A percentile compares a stretch with the other conserved stretches of the same genome.
Conservation (phyloP, 2,797 vertebrate species). For the Hoplostethus atlanticus region DNA sequence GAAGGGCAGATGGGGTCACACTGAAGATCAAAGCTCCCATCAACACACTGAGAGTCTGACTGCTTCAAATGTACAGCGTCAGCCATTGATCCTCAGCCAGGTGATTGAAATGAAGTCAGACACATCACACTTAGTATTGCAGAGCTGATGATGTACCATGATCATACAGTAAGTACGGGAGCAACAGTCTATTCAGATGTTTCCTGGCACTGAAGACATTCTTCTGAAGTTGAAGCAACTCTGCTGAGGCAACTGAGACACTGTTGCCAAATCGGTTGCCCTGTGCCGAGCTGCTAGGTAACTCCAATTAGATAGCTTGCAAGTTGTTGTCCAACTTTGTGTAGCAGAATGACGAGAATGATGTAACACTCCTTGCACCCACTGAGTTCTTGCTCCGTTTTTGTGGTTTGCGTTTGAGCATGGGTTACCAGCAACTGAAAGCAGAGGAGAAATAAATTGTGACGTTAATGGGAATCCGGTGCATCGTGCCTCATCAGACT, state of each 20-base stretch:
- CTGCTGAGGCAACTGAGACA: too few relatives aligned
- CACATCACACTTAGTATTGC: neutral
- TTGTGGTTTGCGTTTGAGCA: conserved; percentile 12
- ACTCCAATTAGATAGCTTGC: neutral
- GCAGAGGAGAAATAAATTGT: conserved; percentile 1
- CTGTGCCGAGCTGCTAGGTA: too few relatives aligned
- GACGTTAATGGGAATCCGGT: conserved; percentile 33
- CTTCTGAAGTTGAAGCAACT: too few relatives aligned
- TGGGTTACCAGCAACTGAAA: conserved; percentile 8
- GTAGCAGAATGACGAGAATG: conserved; percentile 16
- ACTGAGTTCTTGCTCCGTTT: conserved; percentile 9
- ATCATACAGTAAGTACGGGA: neutral
- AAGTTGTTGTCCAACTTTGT: neutral
- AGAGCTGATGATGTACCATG: neutral
- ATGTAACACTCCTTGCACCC: conserved; percentile 6
- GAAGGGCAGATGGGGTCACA: conserved; percentile 33
- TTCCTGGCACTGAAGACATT: too few relatives aligned
- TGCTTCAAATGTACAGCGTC: conserved; percentile 17
- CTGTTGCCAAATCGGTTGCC: too few relatives aligned
- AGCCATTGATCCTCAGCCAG: neutral
- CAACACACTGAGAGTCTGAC: conserved; percentile 10
- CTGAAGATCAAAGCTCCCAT: conserved; percentile 37
- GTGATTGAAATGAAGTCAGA: conserved; percentile 28
- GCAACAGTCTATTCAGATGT: too few relatives aligned
- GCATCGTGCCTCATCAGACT: conserved; percentile 10